These are phyloP conservation scores for Ypsolopha sequella DNA, from an alignment of 2,888 invertebrate species.

Conservation along the genomic window DNA sequence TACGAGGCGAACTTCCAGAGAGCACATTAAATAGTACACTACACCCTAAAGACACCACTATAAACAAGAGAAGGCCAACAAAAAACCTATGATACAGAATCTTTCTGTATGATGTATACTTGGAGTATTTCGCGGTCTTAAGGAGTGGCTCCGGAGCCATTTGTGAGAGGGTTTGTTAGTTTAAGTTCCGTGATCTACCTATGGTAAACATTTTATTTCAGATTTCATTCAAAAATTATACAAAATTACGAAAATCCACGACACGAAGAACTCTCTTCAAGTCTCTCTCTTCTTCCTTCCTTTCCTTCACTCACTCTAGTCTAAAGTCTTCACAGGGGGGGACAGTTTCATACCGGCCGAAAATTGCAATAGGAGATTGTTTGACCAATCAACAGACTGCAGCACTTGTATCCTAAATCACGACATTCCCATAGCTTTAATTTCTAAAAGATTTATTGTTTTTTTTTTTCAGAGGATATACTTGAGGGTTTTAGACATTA, in stretches of 20 bases:
- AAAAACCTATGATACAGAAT: constrained; percentile 72
- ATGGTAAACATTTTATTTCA: constrained; percentile 54
- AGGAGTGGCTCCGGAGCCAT: constrained; percentile 61
- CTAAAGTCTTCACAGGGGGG: no score
- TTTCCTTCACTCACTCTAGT: no score
- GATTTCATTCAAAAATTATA: constrained; percentile 54
- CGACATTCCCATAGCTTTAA: no score
- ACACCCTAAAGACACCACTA: constrained; percentile 69
- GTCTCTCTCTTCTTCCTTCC: no score
- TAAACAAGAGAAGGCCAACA: constrained; percentile 68
- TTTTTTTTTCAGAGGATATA: no score
- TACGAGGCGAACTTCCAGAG: constrained; percentile 54
- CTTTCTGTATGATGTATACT: constrained; percentile 61
- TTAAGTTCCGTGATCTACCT: constrained; percentile 48
- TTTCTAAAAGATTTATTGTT: no score
- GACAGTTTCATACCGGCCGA: no score
- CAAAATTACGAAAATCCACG: constrained; percentile 17
- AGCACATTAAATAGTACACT: constrained; percentile 61
- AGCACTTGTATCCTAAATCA: no score
- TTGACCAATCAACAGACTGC: no score
- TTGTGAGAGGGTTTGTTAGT: constrained; percentile 52
- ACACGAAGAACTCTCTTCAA: neutral
- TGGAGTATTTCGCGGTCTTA: constrained; percentile 57
- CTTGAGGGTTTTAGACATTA: no score
- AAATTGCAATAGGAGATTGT: no score